phyloP scores from a whole-genome alignment of 1,140 invertebrate genomes.

The Campoletis sonorensis region DNA sequence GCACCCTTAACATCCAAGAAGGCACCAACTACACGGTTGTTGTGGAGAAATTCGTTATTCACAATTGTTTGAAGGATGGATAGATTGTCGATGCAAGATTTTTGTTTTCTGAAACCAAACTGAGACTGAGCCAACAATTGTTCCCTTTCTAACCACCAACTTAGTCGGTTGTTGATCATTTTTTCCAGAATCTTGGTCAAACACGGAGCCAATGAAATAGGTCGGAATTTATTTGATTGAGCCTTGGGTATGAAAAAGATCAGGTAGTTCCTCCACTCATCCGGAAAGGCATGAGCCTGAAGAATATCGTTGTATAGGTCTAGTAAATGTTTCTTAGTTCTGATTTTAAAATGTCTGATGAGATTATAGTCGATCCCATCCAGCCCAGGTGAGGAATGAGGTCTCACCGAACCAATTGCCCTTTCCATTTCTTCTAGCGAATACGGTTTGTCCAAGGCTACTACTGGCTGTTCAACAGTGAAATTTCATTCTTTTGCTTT shows the following conservation, averaged over 20 bases:
- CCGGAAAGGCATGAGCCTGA: conserved; percentile 20
- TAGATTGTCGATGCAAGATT: conserved; percentile 51
- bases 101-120: conserved; percentile 55
- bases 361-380: conserved; percentile 47
- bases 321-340: neutral
- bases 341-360: conserved; percentile 25
- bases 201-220: conserved; percentile 53
- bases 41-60: conserved; percentile 4
- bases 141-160: conserved; percentile 52
- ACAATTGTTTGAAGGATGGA: conserved; percentile 26
- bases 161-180: conserved; percentile 52
- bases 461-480: neutral
- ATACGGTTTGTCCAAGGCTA: neutral
- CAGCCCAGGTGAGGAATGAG: conserved; percentile 5
- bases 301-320: conserved; percentile 42
- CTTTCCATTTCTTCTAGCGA: neutral
- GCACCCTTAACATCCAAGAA: conserved; percentile 54
- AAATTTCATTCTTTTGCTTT: neutral
- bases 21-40: conserved; percentile 22
- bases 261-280: conserved; percentile 47
- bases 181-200: conserved; percentile 55
- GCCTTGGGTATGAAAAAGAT: conserved; percentile 50
- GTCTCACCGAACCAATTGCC: neutral
- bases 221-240: conserved; percentile 42
- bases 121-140: conserved; percentile 46